Base-by-base conservation (phyloP, 2,888 invertebrate species). In the Drosophila mimetica region DNA sequence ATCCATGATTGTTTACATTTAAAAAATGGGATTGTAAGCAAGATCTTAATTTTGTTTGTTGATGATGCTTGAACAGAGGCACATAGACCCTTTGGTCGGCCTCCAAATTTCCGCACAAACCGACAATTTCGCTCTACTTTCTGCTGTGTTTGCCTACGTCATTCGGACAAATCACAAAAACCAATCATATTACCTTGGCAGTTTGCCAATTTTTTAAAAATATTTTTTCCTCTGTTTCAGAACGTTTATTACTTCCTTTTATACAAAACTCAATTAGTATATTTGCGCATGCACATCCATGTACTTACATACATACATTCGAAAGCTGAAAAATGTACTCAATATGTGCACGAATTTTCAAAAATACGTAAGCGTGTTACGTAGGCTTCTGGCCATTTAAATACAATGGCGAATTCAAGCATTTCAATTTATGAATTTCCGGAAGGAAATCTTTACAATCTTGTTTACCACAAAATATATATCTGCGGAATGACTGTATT, bases 211-310 rank as follows among this genome's bases (percentile, higher is more conserved):
- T 70, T 70, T 50, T 53, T 54, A 54, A 63, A 70, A 70, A 70
- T 73, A 74, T 70, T 70, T 65, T 70, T 65, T 48, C 74, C 53
- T 50, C 66, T 74, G 74, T 74, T 74, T 74, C 32, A 63, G 66
- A 74, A 70, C 69, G 69, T 74, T 70, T 73, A 70, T 70, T 70
- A 70, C 69, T 70, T 70, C 69, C 69, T 70, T 74, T 70, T 74
- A 66, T 70, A 70, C 74, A 69, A 69, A 64, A 64, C 64, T 44
- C 64, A 70, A 74, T 70, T 70, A 74, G 74, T 70, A 70, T 65
- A 70, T 70, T 65, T 74, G 66, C 66, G 66, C 74, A 48, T 73
- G 66, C 47, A 52, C 64, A 65, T 47, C 46, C 46, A 73, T 51
- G 34, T 46, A 30, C 46, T 18, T 46, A 46, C 72, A 52, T 36